Percentiles rank a stretch among this genome's conserved stretches.
phyloP scores from a whole-genome alignment of 2,888 invertebrate genomes.

The Ectemnius lituratus region DNA sequence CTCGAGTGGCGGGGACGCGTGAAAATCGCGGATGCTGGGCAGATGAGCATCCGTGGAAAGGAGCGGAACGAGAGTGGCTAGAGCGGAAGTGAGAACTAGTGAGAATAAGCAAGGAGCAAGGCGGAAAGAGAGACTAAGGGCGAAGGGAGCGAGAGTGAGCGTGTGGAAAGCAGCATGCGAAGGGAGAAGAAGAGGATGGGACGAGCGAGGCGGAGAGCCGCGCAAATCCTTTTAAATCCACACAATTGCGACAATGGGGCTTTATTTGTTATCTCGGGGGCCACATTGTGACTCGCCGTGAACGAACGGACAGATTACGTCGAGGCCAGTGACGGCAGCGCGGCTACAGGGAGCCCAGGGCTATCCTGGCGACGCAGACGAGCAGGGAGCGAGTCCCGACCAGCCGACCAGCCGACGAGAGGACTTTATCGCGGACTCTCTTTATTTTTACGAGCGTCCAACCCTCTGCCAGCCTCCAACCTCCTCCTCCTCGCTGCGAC shows the following conservation, averaged over 20 bases:
- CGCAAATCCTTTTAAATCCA: slow-evolving; percentile 79
- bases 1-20: too few relatives aligned
- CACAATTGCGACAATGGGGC: slow-evolving; percentile 79
- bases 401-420: slow-evolving; percentile 43
- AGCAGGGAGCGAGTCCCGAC: slow-evolving; percentile 49
- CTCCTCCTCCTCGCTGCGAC: slow-evolving; percentile 9
- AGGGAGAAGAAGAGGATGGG: slow-evolving; percentile 44
- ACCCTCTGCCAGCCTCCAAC: slow-evolving; percentile 5
- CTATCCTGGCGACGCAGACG: slow-evolving; percentile 32
- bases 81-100: too few relatives aligned
- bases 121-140: not conserved
- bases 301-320: slow-evolving; percentile 78
- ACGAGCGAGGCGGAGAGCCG: slow-evolving; percentile 57
- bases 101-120: not conserved
- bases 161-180: not conserved
- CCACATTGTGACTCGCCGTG: slow-evolving; percentile 78
- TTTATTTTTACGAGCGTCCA: slow-evolving; percentile 53
- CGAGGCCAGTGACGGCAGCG: slow-evolving; percentile 75
- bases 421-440: slow-evolving; percentile 70
- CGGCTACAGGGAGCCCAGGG: slow-evolving; percentile 69
- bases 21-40: too few relatives aligned
- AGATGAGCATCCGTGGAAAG: too few relatives aligned
- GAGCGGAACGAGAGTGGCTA: too few relatives aligned
- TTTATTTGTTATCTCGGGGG: slow-evolving; percentile 79
- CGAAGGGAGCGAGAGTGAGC: not conserved